Percentiles rank a stretch among this genome's conserved stretches.
phyloP scores from a whole-genome alignment of 2,888 invertebrate genomes.

The Glaucopsyche alexis region DNA sequence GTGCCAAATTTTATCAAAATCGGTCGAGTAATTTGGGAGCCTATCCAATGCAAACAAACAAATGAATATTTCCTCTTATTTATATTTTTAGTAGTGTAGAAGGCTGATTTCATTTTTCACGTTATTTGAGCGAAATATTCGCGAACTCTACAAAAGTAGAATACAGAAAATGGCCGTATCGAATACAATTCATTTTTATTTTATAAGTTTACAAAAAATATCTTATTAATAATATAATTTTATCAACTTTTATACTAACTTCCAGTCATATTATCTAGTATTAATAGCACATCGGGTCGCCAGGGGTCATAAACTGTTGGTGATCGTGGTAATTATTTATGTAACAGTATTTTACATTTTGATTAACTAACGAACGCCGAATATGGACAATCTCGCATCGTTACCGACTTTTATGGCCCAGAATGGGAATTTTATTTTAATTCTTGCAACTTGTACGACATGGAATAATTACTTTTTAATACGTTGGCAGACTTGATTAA shows the following conservation, averaged over 20 bases:
- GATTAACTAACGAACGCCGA: slow-evolving; percentile 27
- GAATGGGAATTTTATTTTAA: slow-evolving; percentile 28
- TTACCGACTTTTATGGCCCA: slow-evolving; percentile 5
- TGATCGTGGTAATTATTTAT: slow-evolving; percentile 17
- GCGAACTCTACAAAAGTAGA: too few species aligned
- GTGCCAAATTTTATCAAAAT: too few species aligned
- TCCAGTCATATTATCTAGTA: neutral
- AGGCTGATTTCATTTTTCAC: too few species aligned
- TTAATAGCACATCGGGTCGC: neutral
- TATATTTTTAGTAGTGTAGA: too few species aligned
- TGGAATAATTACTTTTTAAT: slow-evolving; percentile 28
- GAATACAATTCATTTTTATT: too few species aligned
- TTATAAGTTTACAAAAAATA: too few species aligned
- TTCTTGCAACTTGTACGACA: slow-evolving; percentile 14
- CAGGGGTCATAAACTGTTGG: slow-evolving; percentile 27
- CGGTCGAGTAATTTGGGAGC: too few species aligned
- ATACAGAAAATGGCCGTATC: too few species aligned
- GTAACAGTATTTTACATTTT: slow-evolving; percentile 27
- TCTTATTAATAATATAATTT: too few species aligned
- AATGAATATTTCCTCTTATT: too few species aligned
- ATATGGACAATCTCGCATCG: slow-evolving; percentile 23
- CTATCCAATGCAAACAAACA: too few species aligned
- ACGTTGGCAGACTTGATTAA: slow-evolving; percentile 22
- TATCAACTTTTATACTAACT: neutral
- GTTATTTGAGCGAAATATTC: too few species aligned